Evolutionary conservation across 2,888 invertebrate species (phyloP).

Genomic region (Operophtera brumata): DNA sequence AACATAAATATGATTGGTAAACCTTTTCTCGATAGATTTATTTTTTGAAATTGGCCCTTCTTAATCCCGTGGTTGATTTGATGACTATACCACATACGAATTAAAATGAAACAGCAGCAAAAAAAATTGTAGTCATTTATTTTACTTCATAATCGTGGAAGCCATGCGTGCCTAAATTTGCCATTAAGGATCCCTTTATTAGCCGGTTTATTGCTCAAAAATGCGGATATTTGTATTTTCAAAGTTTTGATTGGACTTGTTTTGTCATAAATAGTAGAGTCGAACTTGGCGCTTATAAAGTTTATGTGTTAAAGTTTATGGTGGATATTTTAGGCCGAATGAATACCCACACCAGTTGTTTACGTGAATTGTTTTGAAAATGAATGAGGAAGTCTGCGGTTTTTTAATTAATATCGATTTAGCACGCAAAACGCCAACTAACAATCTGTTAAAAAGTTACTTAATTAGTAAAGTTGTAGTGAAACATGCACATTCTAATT

Average conservation of each 20-base stretch:
- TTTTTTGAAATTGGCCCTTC: no score
- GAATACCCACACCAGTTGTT: constrained; percentile 24
- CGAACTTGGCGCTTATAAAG: constrained; percentile 35
- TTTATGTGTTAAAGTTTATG: constrained; percentile 27
- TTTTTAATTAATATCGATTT: background rate
- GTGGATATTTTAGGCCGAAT: constrained; percentile 19
- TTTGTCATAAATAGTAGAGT: constrained; percentile 31
- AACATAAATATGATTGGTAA: no score
- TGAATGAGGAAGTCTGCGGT: constrained; percentile 19
- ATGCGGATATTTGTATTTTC: constrained; percentile 31
- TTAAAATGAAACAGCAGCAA: background rate
- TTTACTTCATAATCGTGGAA: constrained; percentile 15
- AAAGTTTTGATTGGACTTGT: constrained; percentile 44
- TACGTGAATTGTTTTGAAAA: constrained; percentile 27
- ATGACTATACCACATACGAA: no score
- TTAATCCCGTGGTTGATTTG: no score
- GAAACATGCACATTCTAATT: background rate
- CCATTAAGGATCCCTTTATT: constrained; percentile 14
- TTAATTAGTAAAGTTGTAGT: background rate
- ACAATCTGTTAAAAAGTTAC: background rate
- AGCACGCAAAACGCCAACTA: background rate
- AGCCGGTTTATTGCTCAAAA: constrained; percentile 22
- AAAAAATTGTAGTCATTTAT: constrained; percentile 9
- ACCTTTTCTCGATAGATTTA: no score
- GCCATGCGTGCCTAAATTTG: constrained; percentile 20